Base-by-base conservation (phyloP, 2,113 vertebrate genomes). In the Amblyornis subalaris region DNA sequence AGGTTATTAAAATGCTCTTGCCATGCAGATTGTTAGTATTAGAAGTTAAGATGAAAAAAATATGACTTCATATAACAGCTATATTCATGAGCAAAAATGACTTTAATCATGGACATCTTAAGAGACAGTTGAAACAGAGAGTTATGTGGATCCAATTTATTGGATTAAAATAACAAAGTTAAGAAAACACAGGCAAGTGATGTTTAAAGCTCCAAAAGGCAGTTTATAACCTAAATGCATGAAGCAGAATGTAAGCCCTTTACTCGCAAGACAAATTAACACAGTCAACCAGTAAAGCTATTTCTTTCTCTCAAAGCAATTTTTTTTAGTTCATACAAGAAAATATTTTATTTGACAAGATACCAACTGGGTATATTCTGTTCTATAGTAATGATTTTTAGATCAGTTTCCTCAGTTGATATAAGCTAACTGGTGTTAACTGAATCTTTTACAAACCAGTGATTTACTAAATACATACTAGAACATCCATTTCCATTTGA, bases 1-100 rank as follows among this genome's bases (percentile, higher is more conserved):
- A 82, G 44, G 47, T 94, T 54, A 71, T 76, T 70, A 82, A 83
- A 84, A 91, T 42, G 85, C 84, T 94, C 53, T 94, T 85, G 95
- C 64, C 72, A 96, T 70, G 94, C 67, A 90, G 79, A 70, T 69
- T 3, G 7, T 71, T 95, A 88, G 58, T 61, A 66, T 69, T 54
- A 85, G 76, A 85, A 93, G 44, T 58, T n/a, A 71, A 85, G 23
- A 73, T 47, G 44, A 33, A 77, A 65, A 83, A 82, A 55, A 79
- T 1, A 47, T 26, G 31, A 89, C 14, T 38, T 85, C 12, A 53
- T 60, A 18, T 28, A 70, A 72, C 17, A 54, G 33, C 33, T 69
- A 61, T 5, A 76, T 51, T 53, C 14, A 72, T 25, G n/a, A 89
- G 51, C 12, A 54, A 54, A 85, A 88, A 42, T 4, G 10, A 61